phyloP scores from a whole-genome alignment of 1,140 invertebrate species.

The Drosophila lacteicornis region DNA sequence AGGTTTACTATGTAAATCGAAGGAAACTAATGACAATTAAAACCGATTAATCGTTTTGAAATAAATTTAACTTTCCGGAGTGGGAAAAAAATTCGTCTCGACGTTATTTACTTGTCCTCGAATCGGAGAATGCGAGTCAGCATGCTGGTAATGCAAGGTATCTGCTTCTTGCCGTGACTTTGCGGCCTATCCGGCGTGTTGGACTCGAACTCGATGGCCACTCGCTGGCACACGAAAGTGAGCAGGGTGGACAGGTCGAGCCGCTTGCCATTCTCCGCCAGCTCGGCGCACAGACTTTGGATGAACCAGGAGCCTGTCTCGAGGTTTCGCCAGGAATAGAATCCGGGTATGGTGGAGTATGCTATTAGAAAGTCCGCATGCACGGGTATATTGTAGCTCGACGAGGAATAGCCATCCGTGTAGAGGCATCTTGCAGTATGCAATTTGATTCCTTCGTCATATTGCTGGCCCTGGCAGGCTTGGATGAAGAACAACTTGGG shows the following conservation, averaged over 20 bases:
- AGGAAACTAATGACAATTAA: too few relatives aligned
- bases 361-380: constrained; percentile 97
- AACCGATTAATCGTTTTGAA: too few relatives aligned
- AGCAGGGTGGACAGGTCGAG: constrained; percentile 94
- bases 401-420: too few relatives aligned
- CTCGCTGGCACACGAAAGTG: constrained; percentile 94
- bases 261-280: constrained; percentile 90
- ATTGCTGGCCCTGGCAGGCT: constrained; percentile 96
- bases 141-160: constrained; percentile 97
- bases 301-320: constrained; percentile 97
- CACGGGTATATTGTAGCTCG: constrained; percentile 93
- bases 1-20: too few relatives aligned
- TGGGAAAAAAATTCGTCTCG: not conserved
- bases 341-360: constrained; percentile 96
- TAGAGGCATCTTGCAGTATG: too few relatives aligned
- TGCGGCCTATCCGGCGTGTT: constrained; percentile 91
- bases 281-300: constrained; percentile 93
- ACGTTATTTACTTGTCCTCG: constrained; percentile 85
- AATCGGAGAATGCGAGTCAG: constrained; percentile 93
- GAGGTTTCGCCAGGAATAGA: constrained; percentile 98
- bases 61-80: too few relatives aligned
- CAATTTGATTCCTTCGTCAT: constrained; percentile 77
- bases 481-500: constrained; percentile 97
- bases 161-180: constrained; percentile 97
- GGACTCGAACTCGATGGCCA: constrained; percentile 96